Evolutionary conservation across 2,797 vertebrate genomes (phyloP).

Genomic region (Hipposideros larvatus): DNA sequence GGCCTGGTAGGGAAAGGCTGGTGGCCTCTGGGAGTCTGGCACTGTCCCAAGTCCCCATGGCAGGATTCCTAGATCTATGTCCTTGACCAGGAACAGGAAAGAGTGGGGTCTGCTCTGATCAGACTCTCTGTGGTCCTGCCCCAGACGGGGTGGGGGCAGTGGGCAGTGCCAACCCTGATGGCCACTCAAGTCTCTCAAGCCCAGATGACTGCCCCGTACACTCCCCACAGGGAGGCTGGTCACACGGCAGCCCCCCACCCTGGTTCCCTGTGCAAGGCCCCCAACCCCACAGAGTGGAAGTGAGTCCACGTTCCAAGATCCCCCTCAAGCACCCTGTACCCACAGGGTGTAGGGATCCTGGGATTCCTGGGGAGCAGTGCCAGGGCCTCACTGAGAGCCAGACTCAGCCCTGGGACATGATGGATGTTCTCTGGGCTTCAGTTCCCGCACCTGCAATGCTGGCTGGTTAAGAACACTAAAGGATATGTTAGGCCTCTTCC

Average conservation of each 20-base stretch:
- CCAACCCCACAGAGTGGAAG: background rate
- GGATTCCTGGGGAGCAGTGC: background rate
- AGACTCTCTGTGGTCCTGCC: background rate
- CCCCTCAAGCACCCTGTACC: background rate
- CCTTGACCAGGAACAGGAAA: background rate
- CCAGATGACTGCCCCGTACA: background rate
- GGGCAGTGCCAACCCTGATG: background rate
- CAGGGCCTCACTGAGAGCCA: background rate
- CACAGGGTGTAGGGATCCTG: background rate
- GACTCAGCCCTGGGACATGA: background rate
- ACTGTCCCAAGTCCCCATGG: background rate
- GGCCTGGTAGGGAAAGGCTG: background rate
- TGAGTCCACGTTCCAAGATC: background rate
- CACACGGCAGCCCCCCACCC: background rate
- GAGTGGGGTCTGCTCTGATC: background rate
- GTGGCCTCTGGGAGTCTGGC: background rate
- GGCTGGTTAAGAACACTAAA: background rate
- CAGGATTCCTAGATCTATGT: background rate
- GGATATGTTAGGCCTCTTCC: background rate
- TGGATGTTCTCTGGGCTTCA: background rate
- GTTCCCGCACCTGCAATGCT: background rate
- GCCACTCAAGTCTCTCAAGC: background rate
- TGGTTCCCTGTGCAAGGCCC: background rate
- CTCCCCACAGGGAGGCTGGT: background rate
- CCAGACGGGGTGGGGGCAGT: fast-evolving